Conservation (phyloP, 1,140 invertebrate genomes). For the Callitettix versicolor region DNA sequence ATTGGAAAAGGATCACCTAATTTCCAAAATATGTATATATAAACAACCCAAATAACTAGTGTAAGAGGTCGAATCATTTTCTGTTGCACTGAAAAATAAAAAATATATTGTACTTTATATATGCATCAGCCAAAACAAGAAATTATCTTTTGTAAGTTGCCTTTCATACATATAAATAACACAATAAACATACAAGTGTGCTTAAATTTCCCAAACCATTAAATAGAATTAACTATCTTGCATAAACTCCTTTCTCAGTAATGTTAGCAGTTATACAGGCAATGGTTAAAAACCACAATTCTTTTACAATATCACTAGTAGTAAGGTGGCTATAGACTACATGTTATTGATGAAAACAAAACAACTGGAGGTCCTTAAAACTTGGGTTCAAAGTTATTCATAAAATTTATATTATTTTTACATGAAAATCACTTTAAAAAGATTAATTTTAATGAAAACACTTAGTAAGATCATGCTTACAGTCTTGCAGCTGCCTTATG, state of each 20-base stretch:
- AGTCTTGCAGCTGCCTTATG: no score
- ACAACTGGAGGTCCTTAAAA: no score
- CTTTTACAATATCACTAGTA: no score
- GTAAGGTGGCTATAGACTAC: no score
- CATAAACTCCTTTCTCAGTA: neutral
- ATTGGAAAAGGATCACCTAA: slow-evolving; percentile 98
- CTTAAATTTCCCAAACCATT: neutral
- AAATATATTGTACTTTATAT: slow-evolving; percentile 15
- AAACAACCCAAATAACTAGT: slow-evolving; percentile 76
- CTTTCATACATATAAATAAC: neutral
- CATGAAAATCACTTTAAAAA: no score
- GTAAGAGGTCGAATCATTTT: slow-evolving; percentile 73
- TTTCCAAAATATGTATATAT: slow-evolving; percentile 97
- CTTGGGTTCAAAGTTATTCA: no score
- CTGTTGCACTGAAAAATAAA: slow-evolving; percentile 56
- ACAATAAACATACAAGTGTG: neutral
- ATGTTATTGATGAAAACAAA: no score
- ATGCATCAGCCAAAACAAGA: neutral
- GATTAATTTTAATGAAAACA: no score
- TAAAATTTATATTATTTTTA: no score
- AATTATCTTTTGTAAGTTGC: neutral
- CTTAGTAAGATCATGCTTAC: no score
- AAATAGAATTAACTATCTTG: neutral
- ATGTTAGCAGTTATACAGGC: neutral
- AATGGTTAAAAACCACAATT: no score